These are phyloP conservation scores for Nycticorax nycticorax DNA, from an alignment of 2,113 vertebrate genomes.

Conservation along the genomic window DNA sequence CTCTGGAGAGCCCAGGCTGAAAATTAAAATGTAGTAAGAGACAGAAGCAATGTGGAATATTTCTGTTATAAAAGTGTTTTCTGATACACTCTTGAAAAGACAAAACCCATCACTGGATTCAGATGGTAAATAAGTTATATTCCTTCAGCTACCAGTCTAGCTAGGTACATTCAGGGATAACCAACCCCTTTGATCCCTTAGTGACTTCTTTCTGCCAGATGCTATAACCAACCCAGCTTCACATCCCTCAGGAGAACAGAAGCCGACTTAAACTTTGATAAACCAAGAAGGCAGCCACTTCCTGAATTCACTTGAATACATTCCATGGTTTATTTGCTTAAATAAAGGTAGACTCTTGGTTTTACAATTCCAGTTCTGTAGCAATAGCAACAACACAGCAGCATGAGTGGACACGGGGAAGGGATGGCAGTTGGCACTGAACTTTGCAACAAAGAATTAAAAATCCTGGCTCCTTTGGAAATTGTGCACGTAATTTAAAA, in stretches of 20 bases:
- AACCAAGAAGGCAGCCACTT: neutral
- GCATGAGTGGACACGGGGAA: slow-evolving; percentile 3
- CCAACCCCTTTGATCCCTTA: neutral
- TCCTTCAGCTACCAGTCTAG: neutral
- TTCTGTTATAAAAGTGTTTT: neutral
- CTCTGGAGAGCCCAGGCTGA: slow-evolving; percentile 6
- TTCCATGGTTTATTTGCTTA: slow-evolving; percentile 69
- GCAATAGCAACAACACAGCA: slow-evolving; percentile 70
- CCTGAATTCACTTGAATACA: slow-evolving; percentile 54
- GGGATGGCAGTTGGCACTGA: slow-evolving; percentile 51
- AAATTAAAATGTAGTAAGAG: neutral
- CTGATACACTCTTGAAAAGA: neutral
- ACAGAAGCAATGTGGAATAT: neutral
- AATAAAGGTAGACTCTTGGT: slow-evolving; percentile 45
- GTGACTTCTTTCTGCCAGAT: neutral
- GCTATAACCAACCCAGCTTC: neutral
- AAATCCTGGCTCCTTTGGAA: slow-evolving; percentile 20
- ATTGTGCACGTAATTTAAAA: slow-evolving; percentile 13
- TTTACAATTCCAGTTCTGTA: slow-evolving; percentile 66
- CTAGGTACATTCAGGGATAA: neutral
- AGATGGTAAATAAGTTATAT: neutral
- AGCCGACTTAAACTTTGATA: neutral
- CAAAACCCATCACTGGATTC: neutral
- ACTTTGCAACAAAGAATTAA: slow-evolving; percentile 35
- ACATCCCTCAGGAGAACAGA: neutral